Evolutionary conservation across 2,113 vertebrate genomes (phyloP).

Genomic region (Nycticryphes semicollaris): DNA sequence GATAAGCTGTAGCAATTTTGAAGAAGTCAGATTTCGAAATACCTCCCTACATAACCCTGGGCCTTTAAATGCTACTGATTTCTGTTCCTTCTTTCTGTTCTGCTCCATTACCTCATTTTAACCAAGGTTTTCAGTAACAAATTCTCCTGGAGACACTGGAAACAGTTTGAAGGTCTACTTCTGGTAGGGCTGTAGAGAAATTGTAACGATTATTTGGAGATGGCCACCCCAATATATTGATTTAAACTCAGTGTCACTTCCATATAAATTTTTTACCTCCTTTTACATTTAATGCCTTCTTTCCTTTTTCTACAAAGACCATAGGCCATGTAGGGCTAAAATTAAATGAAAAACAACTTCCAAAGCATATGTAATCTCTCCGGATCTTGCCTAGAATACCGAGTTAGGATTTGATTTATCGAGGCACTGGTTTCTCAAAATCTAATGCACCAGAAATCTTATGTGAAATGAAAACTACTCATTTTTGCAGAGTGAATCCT

Average conservation of each 20-base stretch:
- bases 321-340: not conserved
- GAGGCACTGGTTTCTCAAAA: not conserved
- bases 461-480: not conserved
- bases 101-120: not conserved
- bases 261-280: not conserved
- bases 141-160: not conserved
- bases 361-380: not conserved
- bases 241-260: not conserved
- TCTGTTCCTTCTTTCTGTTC: not conserved
- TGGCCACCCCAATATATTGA: not conserved
- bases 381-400: not conserved
- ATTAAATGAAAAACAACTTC: not conserved
- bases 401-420: not conserved
- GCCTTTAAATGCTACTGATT: not conserved
- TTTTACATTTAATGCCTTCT: not conserved
- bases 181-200: not conserved
- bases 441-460: not conserved
- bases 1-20: not conserved
- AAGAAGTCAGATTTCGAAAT: not conserved
- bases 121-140: not conserved
- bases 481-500: not conserved
- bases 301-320: not conserved
- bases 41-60: not conserved
- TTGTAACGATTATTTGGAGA: not conserved
- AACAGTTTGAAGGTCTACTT: not conserved